Conservation (phyloP, 2,888 invertebrate species). For the Mactromeris polynyma region DNA sequence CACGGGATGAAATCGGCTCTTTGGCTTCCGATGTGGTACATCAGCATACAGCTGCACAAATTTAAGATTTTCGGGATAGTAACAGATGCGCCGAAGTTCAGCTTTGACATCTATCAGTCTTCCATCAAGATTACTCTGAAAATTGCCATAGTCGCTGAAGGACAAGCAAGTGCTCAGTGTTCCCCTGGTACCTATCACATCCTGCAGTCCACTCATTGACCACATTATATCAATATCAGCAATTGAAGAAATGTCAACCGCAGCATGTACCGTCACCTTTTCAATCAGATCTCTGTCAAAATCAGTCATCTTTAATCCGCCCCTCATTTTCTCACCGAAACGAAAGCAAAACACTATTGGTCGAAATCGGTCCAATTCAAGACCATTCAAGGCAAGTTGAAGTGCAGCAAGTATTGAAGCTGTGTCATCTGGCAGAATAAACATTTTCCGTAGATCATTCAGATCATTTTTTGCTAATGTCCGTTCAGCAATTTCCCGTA, state of each 20-base stretch:
- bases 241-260: not conserved
- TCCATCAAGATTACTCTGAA: conserved; percentile 19
- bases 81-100: not conserved
- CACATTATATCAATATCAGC: conserved; percentile 12
- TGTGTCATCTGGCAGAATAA: conserved; percentile 5
- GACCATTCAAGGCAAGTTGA: not conserved
- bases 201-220: not conserved
- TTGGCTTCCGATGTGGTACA: not conserved
- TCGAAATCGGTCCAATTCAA: not conserved
- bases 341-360: conserved; percentile 2
- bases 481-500: no score
- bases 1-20: conserved; percentile 17
- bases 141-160: conserved; percentile 16
- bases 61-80: not conserved
- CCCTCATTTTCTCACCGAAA: conserved; percentile 13
- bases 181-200: conserved; percentile 12
- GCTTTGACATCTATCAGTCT: not conserved
- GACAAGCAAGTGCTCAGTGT: conserved; percentile 8
- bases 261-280: conserved; percentile 8
- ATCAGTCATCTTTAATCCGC: not conserved
- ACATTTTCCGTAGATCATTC: not conserved
- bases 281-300: not conserved
- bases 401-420: not conserved
- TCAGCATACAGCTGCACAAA: conserved; percentile 29
- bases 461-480: conserved; percentile 20